Evolutionary conservation across 2,888 invertebrate genomes (phyloP), one percentile per base, ranked within the genome.

Genomic region (Belgica antarctica): DNA sequence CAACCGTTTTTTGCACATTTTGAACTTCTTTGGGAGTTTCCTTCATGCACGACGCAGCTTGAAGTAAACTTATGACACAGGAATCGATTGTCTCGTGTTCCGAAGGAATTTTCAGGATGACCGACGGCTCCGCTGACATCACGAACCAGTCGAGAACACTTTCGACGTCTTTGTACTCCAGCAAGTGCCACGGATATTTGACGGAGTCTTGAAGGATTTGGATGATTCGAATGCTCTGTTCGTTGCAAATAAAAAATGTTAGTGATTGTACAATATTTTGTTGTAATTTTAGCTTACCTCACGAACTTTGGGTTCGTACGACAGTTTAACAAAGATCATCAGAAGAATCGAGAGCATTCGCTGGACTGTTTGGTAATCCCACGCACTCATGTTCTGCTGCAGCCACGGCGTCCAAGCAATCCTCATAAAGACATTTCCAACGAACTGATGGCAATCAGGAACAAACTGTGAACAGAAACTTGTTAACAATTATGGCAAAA

Each of bases 91-190:
- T 82, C 73, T 83, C 80, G 71, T 80, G 81, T 70, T 80, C 78
- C 1, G 76, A 73, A 72, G 83, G 82, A 28, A 79, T 76, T 74
- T 80, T 81, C 22, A 90, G 80, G 31, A 89, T 83, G 71, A 89
- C 87, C 66, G 83, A 80, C 0, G 89, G 86, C 78, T 90, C 89
- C 74, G 87, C 86, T 72, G 86, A 86, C 82, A 86, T 86, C 7
- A 89, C 84, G 74, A 88, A 87, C 89, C 90, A 90, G 76, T 88
- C 87, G 73, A 88, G 82, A 34, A 89, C 83, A 70, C 85, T 83
- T 75, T 89, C 87, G 74, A 87, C 85, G 31, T 83, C 82, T 22
- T 78, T 76, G 12, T 85, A 83, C 71, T 87, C 87, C 1, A 89
- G 79, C 41, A 85, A 76, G 72, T 84, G 81, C 89, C 89, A 89